Base-by-base conservation (phyloP, 1,140 invertebrate species). In the Pseudomyrmex pallidus region DNA sequence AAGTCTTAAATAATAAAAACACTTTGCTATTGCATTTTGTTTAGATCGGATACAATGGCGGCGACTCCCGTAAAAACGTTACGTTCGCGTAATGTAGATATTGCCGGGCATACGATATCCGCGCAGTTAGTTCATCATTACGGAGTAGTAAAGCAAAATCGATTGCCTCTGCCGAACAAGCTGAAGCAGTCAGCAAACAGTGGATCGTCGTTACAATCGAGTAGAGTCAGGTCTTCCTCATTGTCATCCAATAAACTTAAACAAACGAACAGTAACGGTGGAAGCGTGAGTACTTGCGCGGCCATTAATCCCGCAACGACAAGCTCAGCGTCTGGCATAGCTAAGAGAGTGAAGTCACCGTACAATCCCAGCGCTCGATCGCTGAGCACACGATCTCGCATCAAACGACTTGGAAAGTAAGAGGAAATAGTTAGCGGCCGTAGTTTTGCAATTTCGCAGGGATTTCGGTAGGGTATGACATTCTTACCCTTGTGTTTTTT, bases 361-460 rank as follows among this genome's bases (percentile, higher is more conserved):
- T 93, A 92, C 44, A 93, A 92, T 82, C 89, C 91, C n/a, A 89
- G 87, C 66, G 87, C 90, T 17, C 85, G 90, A 62, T 93, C 92
- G 13, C 76, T 93, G 2, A 91, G 88, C 35, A 94, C 94, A 25
- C 89, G 93, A 63, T 94, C 94, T 62, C 90, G 93, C 10, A 93
- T 94, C 25, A 94, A 94, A 67, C 92, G 93, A 3, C 90, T 94
- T 15, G 92, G 93, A 20, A 94, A 94, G 80, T 94, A 85, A 94
- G 74, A 66, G 59, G 61, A 35, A 35, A 56, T 59, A 73, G n/a
- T 70, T 13, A 72, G 59, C 7, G 56, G 8, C n/a, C 22, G 22
- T 68, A 78, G 52, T 50, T 80, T 68, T 70, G 54, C 12, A 5
- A 59, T 52, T 82, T 73, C 15, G 15, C 57, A 50, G 50, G 10